Base-by-base conservation (phyloP, 2,888 invertebrate genomes). In the Apoderus coryli region DNA sequence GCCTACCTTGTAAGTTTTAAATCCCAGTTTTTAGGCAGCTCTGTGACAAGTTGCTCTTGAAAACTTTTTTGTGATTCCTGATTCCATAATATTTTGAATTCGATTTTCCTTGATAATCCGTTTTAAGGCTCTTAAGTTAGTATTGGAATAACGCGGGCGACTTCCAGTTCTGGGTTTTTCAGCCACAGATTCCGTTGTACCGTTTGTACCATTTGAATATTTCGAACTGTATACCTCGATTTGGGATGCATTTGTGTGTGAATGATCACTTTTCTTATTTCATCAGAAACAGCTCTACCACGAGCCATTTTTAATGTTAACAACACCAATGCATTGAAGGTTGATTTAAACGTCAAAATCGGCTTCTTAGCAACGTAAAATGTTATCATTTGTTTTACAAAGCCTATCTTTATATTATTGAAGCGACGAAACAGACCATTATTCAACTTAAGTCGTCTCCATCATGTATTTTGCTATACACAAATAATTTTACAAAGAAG, bases 241-340 rank as follows among this genome's bases (percentile, higher is more conserved):
- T 24, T 24, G 25, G 7, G n/a, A n/a, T n/a, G n/a, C n/a, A n/a
- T n/a, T n/a, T n/a, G n/a, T n/a, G n/a, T n/a, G n/a, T n/a, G n/a
- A n/a, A n/a, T n/a, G n/a, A n/a, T n/a, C n/a, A 7, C 7, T 24
- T 19, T 19, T 9, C 19, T 19, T 19, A 19, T 19, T 19, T 19
- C 9, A 19, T 9, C 19, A 19, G 19, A 19, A 19, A 9, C 9
- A 19, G 19, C 19, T 19, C 9, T 19, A 7, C 9, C 19, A 19
- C 19, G 19, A 19, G 9, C 19, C 19, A 19, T 19, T 19, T 19
- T 19, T 7, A 19, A 19, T 19, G 10, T 9, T 10, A 24, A 24
- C 25, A 24, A 24, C 25, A 24, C 10, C 25, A 24, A 24, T 24
- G 25, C 25, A 24, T 24, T 24, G 10, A 24, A 24, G 10, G 25